Percentiles rank a stretch among this genome's conserved stretches.
These are phyloP conservation scores for Goniozus legneri DNA, from an alignment of 1,140 invertebrate genomes.

Conservation along the genomic window DNA sequence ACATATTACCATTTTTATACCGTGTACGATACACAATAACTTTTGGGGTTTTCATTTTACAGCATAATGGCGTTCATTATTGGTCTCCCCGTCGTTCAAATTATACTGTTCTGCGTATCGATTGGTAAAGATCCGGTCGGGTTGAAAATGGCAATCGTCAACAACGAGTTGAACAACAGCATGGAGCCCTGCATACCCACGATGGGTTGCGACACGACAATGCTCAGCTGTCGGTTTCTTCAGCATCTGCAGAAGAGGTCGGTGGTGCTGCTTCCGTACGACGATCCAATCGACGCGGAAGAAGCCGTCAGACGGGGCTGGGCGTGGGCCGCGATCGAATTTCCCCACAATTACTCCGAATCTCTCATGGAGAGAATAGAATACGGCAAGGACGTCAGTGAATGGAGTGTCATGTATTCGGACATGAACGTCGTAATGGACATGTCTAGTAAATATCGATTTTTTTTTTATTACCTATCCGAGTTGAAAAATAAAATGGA, in stretches of 20 bases:
- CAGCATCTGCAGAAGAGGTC: conserved; percentile 64
- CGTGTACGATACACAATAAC: neutral
- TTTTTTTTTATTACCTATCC: conserved; percentile 10
- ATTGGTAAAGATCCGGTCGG: conserved; percentile 87
- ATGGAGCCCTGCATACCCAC: conserved; percentile 50
- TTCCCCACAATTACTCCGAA: conserved; percentile 79
- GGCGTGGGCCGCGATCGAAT: conserved; percentile 78
- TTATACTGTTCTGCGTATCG: conserved; percentile 89
- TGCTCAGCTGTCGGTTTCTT: conserved; percentile 75
- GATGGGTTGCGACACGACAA: conserved; percentile 62
- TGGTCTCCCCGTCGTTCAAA: conserved; percentile 86
- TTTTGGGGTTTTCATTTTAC: conserved; percentile 26
- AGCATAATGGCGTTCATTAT: conserved; percentile 89
- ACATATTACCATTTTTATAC: too few species aligned
- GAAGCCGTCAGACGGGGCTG: conserved; percentile 69
- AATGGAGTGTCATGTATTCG: conserved; percentile 68
- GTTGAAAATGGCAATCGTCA: conserved; percentile 80
- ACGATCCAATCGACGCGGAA: conserved; percentile 59
- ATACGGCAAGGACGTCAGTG: conserved; percentile 64
- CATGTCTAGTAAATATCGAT: conserved; percentile 75
- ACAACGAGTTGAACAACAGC: conserved; percentile 69
- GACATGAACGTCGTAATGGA: conserved; percentile 79
- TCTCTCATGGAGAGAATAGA: conserved; percentile 70
- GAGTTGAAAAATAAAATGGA: too few species aligned
- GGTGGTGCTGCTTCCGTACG: conserved; percentile 55